Evolutionary conservation across 92 coral and sea anemone genomes (phyloP), one percentile per base, ranked within the genome.

Genomic region (Palythoa heliodiscus): DNA sequence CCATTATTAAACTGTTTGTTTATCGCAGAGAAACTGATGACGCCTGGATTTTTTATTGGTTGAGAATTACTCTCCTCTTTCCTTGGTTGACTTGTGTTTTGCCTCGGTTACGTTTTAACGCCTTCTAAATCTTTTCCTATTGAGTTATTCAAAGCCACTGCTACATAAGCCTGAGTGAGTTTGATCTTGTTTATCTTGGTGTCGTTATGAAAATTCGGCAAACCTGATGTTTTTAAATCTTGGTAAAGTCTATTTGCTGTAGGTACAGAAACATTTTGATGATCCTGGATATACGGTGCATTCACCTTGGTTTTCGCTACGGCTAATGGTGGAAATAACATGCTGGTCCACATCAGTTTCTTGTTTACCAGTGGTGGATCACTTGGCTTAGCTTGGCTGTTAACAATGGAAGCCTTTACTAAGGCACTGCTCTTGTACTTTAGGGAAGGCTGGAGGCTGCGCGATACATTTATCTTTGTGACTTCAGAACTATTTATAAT

Each of bases 91-190:
- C 13, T 48, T 67, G 48, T 11, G 6, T 66, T 70, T 11, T 66
- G 72, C 15, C 47, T 11, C n/a, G 84, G 60, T 47, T 40, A 10
- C 19, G 16, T 16, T 29, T 10, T 61, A 1, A n/a, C 74, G 16
- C 20, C 17, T 10, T 47, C 70, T 43, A 80, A 48, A 17, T 80
- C 84, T 53, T 80, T 22, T 25, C 40, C 23, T 66, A 80, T 43
- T 16, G 84, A 80, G 60, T 66, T 80, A 40, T 80, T 80, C 74
- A 80, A 23, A 19, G 84, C 84, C 11, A 40, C 60, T n/a, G 84
- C 74, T 43, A 80, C 6, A 47, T 74, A 22, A 11, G 66, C 38
- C 43, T 80, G 84, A 52, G 61, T 50, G 17, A 80, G 20, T 64
- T 43, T 47, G 3, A n/a, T 35, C 4, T 24, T 64, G 48, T 68